phyloP scores from a whole-genome alignment of 37 sponge, comb jelly and placozoan species.

The Amphimedon queenslandica region DNA sequence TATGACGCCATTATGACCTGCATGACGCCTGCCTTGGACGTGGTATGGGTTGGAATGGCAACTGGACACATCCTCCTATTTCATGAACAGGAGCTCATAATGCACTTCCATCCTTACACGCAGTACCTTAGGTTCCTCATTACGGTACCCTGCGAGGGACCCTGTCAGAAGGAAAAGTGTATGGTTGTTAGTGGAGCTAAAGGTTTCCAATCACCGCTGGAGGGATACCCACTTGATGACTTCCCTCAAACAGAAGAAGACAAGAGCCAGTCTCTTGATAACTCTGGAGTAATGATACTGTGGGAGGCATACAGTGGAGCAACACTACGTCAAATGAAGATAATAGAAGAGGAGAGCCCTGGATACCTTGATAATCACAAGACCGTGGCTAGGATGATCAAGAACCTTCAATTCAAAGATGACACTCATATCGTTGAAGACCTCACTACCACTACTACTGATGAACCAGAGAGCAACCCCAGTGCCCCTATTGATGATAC shows the following conservation, averaged over 20 bases:
- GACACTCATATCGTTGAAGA: slow-evolving; percentile 10
- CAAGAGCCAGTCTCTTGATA: background rate
- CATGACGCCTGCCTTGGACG: slow-evolving; percentile 69
- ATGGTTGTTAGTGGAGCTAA: slow-evolving; percentile 73
- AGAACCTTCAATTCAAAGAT: slow-evolving; percentile 23
- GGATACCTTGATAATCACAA: slow-evolving; percentile 34
- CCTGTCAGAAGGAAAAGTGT: slow-evolving; percentile 57
- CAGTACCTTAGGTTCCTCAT: slow-evolving; percentile 66
- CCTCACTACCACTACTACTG: background rate
- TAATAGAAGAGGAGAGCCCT: slow-evolving; percentile 24
- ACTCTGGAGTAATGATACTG: slow-evolving; percentile 44
- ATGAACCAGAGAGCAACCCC: background rate
- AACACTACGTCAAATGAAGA: slow-evolving; percentile 52
- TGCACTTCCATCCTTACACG: slow-evolving; percentile 56
- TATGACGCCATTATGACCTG: slow-evolving; percentile 56
- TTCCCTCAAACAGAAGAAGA: slow-evolving; percentile 9
- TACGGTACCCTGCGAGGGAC: slow-evolving; percentile 40
- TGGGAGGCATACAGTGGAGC: slow-evolving; percentile 63
- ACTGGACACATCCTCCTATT: slow-evolving; percentile 83
- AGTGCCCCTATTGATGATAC: background rate
- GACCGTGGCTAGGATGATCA: slow-evolving; percentile 25
- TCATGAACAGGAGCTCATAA: slow-evolving; percentile 45
- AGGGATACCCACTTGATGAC: background rate
- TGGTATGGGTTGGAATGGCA: slow-evolving; percentile 82
- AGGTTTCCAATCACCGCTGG: slow-evolving; percentile 26